Evolutionary conservation across 2,113 vertebrate genomes (phyloP).

Genomic region (Oxyruncus cristatus): DNA sequence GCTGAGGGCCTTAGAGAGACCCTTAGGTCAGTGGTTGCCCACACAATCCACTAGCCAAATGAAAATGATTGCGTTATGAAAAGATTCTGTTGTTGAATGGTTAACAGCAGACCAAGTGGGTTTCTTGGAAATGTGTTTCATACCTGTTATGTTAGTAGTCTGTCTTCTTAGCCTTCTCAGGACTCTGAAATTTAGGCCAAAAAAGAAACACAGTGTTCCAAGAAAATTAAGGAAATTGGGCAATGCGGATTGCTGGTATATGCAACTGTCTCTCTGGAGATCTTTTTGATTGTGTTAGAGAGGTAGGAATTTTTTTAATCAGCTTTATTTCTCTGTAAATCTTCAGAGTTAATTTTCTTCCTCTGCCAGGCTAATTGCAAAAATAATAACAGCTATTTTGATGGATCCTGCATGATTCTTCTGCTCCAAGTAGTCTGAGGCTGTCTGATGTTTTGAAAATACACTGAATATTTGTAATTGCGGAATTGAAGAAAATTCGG

Average conservation of each 20-base stretch:
- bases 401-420: not conserved
- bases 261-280: not conserved
- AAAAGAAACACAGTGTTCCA: not conserved
- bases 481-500: not conserved
- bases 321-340: not conserved
- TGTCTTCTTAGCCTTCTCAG: not conserved
- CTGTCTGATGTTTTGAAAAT: not conserved
- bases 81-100: not conserved
- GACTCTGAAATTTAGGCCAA: not conserved
- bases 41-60: not conserved
- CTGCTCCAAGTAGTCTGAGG: not conserved
- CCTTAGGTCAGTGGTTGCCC: not conserved
- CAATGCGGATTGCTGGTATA: not conserved
- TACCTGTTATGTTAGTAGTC: not conserved
- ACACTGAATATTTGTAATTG: not conserved
- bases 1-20: not conserved
- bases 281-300: not conserved
- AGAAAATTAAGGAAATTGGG: not conserved
- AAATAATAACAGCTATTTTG: not conserved
- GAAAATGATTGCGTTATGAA: not conserved
- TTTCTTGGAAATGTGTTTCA: not conserved
- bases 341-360: not conserved
- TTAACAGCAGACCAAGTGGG: not conserved
- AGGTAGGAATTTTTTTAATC: not conserved
- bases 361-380: not conserved